A percentile compares a stretch with the other conserved stretches of the same genome.
These are phyloP conservation scores for Hydriomena furcata DNA, from an alignment of 2,888 invertebrate genomes.

Conservation along the genomic window DNA sequence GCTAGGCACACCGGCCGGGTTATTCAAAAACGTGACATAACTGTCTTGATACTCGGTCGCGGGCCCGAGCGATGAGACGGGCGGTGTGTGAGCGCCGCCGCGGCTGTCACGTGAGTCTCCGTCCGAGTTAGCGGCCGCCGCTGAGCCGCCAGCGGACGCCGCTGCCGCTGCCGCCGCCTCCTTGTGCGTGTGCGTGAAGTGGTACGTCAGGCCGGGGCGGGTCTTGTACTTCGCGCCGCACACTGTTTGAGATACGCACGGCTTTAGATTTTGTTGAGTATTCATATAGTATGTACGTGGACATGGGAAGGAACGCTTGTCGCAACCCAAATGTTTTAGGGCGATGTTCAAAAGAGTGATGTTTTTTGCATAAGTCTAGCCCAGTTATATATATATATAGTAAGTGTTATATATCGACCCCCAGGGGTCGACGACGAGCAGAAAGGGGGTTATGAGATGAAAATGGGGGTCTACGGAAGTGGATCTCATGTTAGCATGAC, in stretches of 20 bases:
- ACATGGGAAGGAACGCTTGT: conserved; percentile 15
- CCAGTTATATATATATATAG: too few species aligned
- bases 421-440: too few species aligned
- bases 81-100: conserved; percentile 90
- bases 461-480: too few species aligned
- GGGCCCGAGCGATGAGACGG: conserved; percentile 53
- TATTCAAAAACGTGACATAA: conserved; percentile 87
- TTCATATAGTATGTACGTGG: not conserved
- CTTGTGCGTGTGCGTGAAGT: conserved; percentile 96
- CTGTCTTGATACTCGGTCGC: conserved; percentile 86
- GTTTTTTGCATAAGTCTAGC: too few species aligned
- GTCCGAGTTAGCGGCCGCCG: conserved; percentile 54
- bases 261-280: not conserved
- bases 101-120: conserved; percentile 66
- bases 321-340: too few species aligned
- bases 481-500: too few species aligned
- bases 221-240: conserved; percentile 99
- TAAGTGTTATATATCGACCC: too few species aligned
- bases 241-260: conserved; percentile 80
- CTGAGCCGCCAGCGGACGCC: conserved; percentile 43
- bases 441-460: too few species aligned
- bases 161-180: conserved; percentile 64
- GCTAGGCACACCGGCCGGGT: conserved; percentile 64
- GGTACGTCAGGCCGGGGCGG: conserved; percentile 97
- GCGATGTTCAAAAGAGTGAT: too few species aligned